Percentiles rank a stretch among this genome's conserved stretches.
These are phyloP conservation scores for Drosophila ananassae DNA, from an alignment of 1,140 invertebrate genomes.

Conservation along the genomic window DNA sequence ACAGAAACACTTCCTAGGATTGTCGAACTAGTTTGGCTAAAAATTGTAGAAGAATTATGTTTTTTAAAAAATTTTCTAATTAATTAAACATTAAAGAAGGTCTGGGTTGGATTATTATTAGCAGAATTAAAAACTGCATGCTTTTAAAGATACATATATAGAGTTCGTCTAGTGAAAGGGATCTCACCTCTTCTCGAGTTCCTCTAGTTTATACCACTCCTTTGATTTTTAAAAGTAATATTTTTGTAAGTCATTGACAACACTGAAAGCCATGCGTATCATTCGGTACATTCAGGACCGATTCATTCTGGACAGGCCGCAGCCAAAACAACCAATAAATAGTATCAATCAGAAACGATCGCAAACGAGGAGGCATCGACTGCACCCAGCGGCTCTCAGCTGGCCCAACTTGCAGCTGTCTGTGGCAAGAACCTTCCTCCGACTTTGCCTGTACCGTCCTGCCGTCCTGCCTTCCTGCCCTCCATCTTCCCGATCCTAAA, in stretches of 20 bases:
- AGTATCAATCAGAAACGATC: conserved; percentile 80
- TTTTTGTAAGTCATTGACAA: conserved; percentile 3
- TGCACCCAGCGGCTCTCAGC: conserved; percentile 61
- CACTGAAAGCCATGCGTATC: conserved; percentile 29
- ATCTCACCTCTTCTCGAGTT: no score
- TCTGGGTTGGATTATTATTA: no score
- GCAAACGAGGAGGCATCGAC: conserved; percentile 69
- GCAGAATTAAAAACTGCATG: no score
- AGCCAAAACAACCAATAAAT: conserved; percentile 75
- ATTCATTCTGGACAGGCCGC: conserved; percentile 25
- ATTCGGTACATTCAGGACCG: conserved; percentile 23
- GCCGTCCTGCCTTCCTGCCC: background rate
- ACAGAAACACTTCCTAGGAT: background rate
- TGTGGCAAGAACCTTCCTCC: conserved; percentile 36
- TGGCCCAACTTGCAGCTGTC: conserved; percentile 79
- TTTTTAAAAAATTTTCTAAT: no score
- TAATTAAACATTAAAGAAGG: no score
- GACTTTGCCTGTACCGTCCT: background rate
- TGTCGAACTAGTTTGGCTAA: no score
- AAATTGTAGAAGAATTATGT: no score
- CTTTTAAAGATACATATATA: no score
- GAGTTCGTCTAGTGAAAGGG: no score
- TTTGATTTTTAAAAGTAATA: background rate
- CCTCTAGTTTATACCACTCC: background rate
- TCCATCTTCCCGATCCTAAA: background rate